Evolutionary conservation across 2,888 invertebrate genomes (phyloP).

Genomic region (Trachelus stipa): DNA sequence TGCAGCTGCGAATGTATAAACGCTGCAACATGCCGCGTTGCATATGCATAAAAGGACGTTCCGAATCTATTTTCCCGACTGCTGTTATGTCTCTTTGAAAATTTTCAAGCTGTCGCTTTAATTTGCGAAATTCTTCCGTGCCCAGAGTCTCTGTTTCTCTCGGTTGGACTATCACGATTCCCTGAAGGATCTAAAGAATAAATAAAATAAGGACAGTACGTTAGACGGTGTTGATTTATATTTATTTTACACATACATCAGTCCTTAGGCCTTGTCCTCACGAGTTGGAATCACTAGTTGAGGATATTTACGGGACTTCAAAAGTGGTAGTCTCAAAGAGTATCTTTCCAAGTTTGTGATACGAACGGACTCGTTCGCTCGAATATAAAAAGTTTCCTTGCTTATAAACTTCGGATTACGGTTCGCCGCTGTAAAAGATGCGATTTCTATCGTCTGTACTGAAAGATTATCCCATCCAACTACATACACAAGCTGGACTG

Average conservation of each 20-base stretch:
- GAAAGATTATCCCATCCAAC: neutral
- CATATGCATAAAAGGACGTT: constrained; percentile 26
- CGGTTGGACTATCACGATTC: neutral
- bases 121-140: neutral
- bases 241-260: neutral
- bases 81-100: neutral
- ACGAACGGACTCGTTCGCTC: neutral
- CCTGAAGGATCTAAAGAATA: neutral
- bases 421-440: neutral
- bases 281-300: neutral
- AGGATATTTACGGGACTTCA: neutral
- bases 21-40: constrained; percentile 27
- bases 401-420: constrained; percentile 1
- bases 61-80: neutral
- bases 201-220: neutral
- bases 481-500: neutral
- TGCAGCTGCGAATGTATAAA: constrained; percentile 22
- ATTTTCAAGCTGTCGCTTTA: neutral
- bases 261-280: neutral
- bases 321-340: neutral
- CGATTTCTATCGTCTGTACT: neutral
- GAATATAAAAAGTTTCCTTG: constrained; percentile 5
- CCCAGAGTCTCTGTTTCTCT: neutral
- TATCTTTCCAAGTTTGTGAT: neutral
- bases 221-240: no score